Evolutionary conservation across 2,113 vertebrate species (phyloP).

Genomic region (Copsychus sechellarum): DNA sequence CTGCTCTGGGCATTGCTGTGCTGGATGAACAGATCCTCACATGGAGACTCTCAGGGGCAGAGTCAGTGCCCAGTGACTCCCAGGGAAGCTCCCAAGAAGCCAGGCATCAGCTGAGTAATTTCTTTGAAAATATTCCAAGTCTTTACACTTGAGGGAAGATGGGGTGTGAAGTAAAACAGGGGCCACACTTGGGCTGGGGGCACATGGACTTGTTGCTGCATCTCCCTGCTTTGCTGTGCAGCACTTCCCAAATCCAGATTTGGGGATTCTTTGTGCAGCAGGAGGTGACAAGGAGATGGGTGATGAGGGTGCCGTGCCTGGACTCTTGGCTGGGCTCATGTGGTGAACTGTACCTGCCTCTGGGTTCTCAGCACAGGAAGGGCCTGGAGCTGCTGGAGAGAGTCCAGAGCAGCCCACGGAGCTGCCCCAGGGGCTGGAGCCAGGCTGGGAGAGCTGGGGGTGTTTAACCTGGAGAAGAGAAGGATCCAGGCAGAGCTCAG

Average conservation of each 20-base stretch:
- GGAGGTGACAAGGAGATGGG: background rate
- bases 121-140: background rate
- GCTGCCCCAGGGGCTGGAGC: background rate
- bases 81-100: background rate
- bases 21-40: background rate
- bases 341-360: background rate
- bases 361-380: background rate
- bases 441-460: background rate
- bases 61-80: background rate
- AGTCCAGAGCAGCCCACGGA: rapidly evolving
- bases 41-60: background rate
- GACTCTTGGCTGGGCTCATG: background rate
- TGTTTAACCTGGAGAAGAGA: background rate
- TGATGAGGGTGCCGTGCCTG: background rate
- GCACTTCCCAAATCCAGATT: background rate
- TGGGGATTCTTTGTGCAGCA: background rate
- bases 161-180: background rate
- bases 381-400: rapidly evolving
- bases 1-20: rapidly evolving
- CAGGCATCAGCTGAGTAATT: rapidly evolving
- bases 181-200: rapidly evolving
- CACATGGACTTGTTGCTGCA: rapidly evolving
- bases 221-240: background rate
- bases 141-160: background rate
- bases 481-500: background rate